Evolutionary conservation across 2,113 vertebrate species (phyloP).

Genomic region (Gambusia holbrooki): DNA sequence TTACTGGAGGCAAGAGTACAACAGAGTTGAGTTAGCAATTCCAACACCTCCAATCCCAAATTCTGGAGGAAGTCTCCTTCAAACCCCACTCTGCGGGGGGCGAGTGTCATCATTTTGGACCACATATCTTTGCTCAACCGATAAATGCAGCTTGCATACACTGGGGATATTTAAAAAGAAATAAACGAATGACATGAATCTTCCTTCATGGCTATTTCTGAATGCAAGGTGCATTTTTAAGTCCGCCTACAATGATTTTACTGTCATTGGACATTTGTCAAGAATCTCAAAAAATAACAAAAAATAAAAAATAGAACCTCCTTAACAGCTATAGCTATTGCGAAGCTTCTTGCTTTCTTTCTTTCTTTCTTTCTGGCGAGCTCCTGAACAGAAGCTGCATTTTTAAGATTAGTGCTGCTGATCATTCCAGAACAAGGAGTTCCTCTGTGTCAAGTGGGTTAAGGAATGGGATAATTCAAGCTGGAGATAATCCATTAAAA

Average conservation of each 20-base stretch:
- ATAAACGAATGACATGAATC: background rate
- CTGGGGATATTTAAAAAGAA: background rate
- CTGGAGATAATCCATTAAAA: constrained; percentile 57
- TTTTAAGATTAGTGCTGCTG: constrained; percentile 48
- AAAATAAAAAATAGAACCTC: background rate
- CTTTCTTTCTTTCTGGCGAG: constrained; percentile 3
- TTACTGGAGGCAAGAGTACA: background rate
- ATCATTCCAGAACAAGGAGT: constrained; percentile 59
- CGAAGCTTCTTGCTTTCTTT: background rate
- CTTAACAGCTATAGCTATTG: background rate
- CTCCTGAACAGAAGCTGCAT: constrained; percentile 21
- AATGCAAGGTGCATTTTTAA: background rate
- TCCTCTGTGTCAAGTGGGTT: constrained; percentile 55
- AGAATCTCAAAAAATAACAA: background rate
- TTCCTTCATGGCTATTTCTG: background rate
- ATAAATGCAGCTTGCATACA: background rate
- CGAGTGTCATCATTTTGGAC: background rate
- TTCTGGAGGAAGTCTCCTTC: too few relatives aligned
- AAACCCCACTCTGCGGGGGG: too few relatives aligned
- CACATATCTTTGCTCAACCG: background rate
- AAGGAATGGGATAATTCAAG: constrained; percentile 53
- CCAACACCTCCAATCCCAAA: too few relatives aligned
- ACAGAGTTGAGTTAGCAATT: background rate
- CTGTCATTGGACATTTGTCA: too few relatives aligned
- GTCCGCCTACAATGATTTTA: background rate